Base-by-base conservation (phyloP, 2,113 vertebrate species). In the Epinephelus fuscoguttatus region DNA sequence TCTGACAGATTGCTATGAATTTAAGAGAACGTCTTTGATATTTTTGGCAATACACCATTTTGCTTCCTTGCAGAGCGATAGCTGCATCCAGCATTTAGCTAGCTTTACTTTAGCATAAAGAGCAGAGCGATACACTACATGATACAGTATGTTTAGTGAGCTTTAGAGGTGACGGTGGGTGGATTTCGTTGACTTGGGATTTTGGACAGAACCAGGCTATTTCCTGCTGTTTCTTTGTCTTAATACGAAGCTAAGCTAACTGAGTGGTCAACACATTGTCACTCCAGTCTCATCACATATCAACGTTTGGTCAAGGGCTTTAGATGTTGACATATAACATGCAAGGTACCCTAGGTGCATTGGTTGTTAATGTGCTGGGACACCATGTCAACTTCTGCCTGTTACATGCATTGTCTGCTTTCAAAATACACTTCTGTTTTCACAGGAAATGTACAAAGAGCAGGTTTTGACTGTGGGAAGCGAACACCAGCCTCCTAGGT, bases 241-340 rank as follows among this genome's bases (percentile, higher is more conserved):
- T 37, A 6, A 62, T 45, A 23, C 30, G 42, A 75, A 60, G 49
- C 68, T 62, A 70, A 71, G 45, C 42, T 67, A 60, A 67, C 14
- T 1, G 0, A 13, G 2, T 27, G n/a, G 7, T 30, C 33, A 7
- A 37, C 33, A 6, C 33, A 37, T 37, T 1, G 5, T 37, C 33
- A 37, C 33, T 37, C 6, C 33, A 37, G 6, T 6, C 33, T 37
- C 33, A 37, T 37, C 33, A 37, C 33, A 37, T 6, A 37, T 37
- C 6, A 6, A 7, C 6, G 33, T 37, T 37, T 37, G 33, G 33
- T 37, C 33, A 37, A 37, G 33, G 33, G 6, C 33, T 37, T 37
- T 37, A 37, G 33, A 30, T 37, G 33, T 7, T 37, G 33, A 37
- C 33, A 30, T 30, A 30, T 30, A 30, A 30, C 30, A 37, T 37